A percentile compares a stretch with the other conserved stretches of the same genome.
Conservation (phyloP, 2,113 vertebrate genomes). For the Myrmecophaga tridactyla region DNA sequence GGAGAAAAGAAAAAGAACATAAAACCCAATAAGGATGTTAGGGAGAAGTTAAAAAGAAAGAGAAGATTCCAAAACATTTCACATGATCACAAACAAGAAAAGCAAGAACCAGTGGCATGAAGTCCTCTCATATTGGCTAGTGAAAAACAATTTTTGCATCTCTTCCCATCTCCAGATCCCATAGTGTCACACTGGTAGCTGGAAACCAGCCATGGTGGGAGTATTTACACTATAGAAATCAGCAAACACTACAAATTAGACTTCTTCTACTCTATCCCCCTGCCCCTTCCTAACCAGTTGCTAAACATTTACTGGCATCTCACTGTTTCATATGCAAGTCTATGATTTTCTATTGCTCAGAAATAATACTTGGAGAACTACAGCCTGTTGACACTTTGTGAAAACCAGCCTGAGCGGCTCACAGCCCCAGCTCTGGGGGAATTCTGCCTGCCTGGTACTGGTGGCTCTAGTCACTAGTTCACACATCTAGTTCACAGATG, state of each 20-base stretch:
- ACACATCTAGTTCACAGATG: too few species aligned
- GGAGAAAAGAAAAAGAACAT: neutral
- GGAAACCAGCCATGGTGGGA: neutral
- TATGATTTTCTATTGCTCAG: neutral
- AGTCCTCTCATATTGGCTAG: rapidly evolving
- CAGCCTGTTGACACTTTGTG: too few species aligned
- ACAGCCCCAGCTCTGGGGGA: neutral
- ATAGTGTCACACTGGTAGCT: neutral
- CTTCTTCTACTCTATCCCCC: neutral
- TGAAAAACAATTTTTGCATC: neutral
- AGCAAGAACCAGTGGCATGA: neutral
- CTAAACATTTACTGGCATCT: neutral
- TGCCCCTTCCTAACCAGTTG: neutral
- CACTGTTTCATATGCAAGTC: neutral
- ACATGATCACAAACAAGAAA: neutral
- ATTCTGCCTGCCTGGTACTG: rapidly evolving
- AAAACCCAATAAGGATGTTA: neutral
- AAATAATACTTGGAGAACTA: neutral
- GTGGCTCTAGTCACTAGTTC: too few species aligned
- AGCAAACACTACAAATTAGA: neutral
- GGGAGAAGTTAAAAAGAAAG: neutral
- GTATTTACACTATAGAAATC: neutral
- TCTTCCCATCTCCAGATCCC: neutral
- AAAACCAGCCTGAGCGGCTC: neutral
- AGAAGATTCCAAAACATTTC: neutral